phyloP scores from a whole-genome alignment of 2,888 invertebrate genomes.

The Polietes domitor region DNA sequence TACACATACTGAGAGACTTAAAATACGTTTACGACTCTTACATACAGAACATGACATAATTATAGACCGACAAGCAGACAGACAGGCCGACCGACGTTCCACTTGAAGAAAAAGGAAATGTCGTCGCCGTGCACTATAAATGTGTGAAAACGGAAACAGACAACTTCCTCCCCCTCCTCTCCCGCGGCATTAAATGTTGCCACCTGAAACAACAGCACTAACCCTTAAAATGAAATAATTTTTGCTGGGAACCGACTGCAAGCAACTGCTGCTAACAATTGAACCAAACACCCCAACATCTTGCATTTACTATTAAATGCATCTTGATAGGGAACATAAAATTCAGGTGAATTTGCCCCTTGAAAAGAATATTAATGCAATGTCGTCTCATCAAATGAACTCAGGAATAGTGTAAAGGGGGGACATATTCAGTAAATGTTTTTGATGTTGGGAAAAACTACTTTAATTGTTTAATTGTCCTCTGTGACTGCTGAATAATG shows the following conservation, averaged over 20 bases:
- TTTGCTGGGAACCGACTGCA: not conserved
- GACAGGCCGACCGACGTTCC: not conserved
- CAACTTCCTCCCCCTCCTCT: not conserved
- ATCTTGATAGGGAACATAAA: not conserved
- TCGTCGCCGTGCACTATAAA: not conserved
- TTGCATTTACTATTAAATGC: not conserved
- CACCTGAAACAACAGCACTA: not conserved
- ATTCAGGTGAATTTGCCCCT: not conserved
- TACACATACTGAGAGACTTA: not conserved
- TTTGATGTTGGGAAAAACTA: too few relatives aligned
- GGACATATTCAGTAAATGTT: too few relatives aligned
- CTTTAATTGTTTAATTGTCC: too few relatives aligned
- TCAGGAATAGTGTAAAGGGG: too few relatives aligned
- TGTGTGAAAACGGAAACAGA: conserved; percentile 14
- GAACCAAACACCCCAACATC: not conserved
- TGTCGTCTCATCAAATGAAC: too few relatives aligned
- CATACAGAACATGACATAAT: conserved; percentile 7
- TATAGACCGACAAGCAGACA: not conserved
- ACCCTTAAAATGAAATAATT: not conserved
- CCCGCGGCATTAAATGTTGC: not conserved
- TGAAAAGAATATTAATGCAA: not conserved
- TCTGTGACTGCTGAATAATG: too few relatives aligned
- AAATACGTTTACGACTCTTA: not conserved
- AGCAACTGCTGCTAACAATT: not conserved
- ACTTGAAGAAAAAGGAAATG: conserved; percentile 2